A percentile compares a stretch with the other conserved stretches of the same genome.
Evolutionary conservation across 1,140 invertebrate species (phyloP).

Genomic region (Zaprionus ornatus): DNA sequence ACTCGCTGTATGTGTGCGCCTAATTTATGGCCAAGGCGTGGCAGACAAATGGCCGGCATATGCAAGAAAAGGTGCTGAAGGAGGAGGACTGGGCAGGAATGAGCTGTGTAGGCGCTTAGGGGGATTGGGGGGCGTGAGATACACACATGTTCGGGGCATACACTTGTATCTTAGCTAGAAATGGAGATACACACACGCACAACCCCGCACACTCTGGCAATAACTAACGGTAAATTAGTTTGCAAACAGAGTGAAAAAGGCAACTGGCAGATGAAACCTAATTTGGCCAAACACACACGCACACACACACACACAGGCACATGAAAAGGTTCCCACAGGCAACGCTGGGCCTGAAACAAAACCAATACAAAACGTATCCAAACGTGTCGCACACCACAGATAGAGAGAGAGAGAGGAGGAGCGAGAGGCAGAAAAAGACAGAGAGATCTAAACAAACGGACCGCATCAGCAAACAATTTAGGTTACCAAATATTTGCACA

Average conservation of each 20-base stretch:
- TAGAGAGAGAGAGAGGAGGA: background rate
- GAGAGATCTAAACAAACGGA: conserved; percentile 25
- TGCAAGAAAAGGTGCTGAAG: conserved; percentile 38
- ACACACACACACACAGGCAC: conserved; percentile 13
- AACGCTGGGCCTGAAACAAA: conserved; percentile 21
- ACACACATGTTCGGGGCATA: conserved; percentile 18
- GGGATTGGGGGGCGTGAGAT: conserved; percentile 17
- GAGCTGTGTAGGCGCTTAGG: too few relatives aligned
- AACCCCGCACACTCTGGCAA: conserved; percentile 47
- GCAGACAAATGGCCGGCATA: conserved; percentile 79
- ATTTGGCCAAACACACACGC: conserved; percentile 53
- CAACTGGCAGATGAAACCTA: conserved; percentile 78
- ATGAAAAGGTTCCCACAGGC: conserved; percentile 28
- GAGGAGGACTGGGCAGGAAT: background rate
- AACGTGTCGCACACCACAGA: background rate
- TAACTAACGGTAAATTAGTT: conserved; percentile 81
- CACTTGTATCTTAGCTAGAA: background rate
- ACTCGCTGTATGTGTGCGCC: conserved; percentile 49
- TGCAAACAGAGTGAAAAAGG: conserved; percentile 78
- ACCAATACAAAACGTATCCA: conserved; percentile 1
- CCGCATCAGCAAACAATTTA: conserved; percentile 37
- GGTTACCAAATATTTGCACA: conserved; percentile 21
- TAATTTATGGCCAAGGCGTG: conserved; percentile 78
- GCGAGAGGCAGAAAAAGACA: background rate
- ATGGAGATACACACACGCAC: conserved; percentile 22